Evolutionary conservation across 2,113 vertebrate genomes (phyloP).

Genomic region (Polypterus bichir): DNA sequence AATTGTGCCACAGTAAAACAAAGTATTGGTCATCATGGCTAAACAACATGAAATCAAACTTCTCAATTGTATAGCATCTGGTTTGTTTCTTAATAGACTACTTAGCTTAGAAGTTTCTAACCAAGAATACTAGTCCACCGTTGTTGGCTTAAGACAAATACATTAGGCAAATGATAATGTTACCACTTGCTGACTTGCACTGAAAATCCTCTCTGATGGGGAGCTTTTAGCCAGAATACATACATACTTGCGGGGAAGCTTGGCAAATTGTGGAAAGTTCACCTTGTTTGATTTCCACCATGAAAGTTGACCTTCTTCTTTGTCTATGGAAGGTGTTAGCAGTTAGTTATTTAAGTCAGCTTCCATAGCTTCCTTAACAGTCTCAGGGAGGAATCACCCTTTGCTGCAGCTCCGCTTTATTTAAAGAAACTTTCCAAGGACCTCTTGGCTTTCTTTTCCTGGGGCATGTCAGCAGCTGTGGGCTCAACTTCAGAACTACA

Average conservation of each 20-base stretch:
- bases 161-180: neutral
- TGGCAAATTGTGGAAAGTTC: conserved; percentile 7
- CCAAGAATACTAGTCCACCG: conserved; percentile 10
- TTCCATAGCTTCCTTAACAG: conserved; percentile 9
- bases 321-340: conserved; percentile 12
- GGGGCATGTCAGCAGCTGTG: too few relatives aligned
- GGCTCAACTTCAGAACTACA: too few relatives aligned
- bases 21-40: too few relatives aligned
- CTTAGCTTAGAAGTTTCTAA: neutral
- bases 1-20: too few relatives aligned
- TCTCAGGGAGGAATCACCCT: neutral
- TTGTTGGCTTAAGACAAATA: conserved; percentile 5
- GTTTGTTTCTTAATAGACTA: too few relatives aligned
- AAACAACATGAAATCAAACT: too few relatives aligned
- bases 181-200: conserved; percentile 2
- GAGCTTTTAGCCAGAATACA: conserved; percentile 9
- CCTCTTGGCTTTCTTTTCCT: neutral
- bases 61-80: too few relatives aligned
- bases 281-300: conserved; percentile 11
- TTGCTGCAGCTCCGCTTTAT: neutral
- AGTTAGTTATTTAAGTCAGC: conserved; percentile 13
- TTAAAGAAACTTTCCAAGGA: conserved; percentile 9
- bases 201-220: conserved; percentile 4
- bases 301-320: conserved; percentile 9
- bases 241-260: conserved; percentile 7